Percentiles rank a stretch among this genome's conserved stretches.
Conservation (phyloP, 2,888 invertebrate species). For the Cephus rjabovi region DNA sequence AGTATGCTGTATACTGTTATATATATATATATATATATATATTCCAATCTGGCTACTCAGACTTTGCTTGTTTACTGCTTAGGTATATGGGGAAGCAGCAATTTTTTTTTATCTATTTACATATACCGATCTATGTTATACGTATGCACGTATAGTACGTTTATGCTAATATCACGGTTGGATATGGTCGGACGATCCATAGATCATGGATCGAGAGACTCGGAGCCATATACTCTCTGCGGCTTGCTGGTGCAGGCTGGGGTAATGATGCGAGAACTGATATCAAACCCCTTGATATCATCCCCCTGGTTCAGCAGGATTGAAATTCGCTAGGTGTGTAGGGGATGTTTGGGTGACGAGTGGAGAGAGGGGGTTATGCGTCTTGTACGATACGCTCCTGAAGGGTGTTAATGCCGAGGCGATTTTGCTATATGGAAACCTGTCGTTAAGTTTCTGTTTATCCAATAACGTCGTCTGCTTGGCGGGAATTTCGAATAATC, state of each 20-base stretch:
- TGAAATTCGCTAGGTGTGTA: background rate
- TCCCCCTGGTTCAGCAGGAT: slow-evolving; percentile 4
- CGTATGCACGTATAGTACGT: background rate
- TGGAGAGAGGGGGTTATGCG: background rate
- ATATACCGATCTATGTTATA: background rate
- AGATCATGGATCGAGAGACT: slow-evolving; percentile 36
- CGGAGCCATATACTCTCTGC: background rate
- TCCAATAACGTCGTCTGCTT: background rate
- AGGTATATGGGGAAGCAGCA: background rate
- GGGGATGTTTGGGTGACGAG: background rate
- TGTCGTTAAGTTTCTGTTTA: background rate
- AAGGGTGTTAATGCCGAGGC: background rate
- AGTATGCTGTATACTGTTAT: background rate
- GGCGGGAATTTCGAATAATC: background rate
- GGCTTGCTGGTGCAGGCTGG: slow-evolving; percentile 47
- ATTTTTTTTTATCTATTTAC: background rate
- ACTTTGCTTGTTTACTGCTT: background rate
- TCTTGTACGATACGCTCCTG: background rate
- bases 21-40: background rate
- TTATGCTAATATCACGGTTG: background rate
- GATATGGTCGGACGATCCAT: slow-evolving; percentile 35
- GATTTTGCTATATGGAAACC: background rate
- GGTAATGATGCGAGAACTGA: slow-evolving; percentile 67
- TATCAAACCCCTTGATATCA: slow-evolving; percentile 59
- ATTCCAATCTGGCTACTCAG: background rate